A percentile compares a stretch with the other conserved stretches of the same genome.
phyloP scores from a whole-genome alignment of 2,888 invertebrate genomes.

The Cephus runcator region DNA sequence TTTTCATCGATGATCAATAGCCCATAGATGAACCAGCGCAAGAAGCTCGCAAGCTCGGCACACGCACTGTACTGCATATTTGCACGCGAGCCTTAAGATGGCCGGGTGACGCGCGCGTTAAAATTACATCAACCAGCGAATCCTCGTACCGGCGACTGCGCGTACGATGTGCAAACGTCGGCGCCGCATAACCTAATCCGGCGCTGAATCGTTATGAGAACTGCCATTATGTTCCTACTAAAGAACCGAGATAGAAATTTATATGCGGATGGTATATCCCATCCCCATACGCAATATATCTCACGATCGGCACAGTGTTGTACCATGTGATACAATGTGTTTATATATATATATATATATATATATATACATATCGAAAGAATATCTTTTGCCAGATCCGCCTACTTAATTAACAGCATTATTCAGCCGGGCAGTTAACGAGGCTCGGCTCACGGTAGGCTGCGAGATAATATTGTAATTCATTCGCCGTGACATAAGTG shows the following conservation, averaged over 20 bases:
- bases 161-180: neutral
- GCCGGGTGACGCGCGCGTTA: neutral
- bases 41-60: neutral
- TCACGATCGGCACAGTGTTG: neutral
- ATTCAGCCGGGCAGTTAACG: slow-evolving; percentile 23
- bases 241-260: neutral
- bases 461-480: slow-evolving; percentile 33
- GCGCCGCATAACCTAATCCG: neutral
- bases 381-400: neutral
- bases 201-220: neutral
- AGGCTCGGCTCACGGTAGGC: neutral
- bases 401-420: slow-evolving; percentile 37
- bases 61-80: neutral
- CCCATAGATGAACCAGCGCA: neutral
- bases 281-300: neutral
- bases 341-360: too few relatives aligned
- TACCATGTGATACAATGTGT: too few relatives aligned
- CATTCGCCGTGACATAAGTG: slow-evolving; percentile 37
- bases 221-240: neutral
- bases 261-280: neutral
- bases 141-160: neutral
- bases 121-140: neutral
- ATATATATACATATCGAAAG: neutral
- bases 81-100: neutral
- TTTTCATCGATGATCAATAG: neutral